phyloP scores from a whole-genome alignment of 2,113 vertebrate genomes.

The Thomomys bottae region DNA sequence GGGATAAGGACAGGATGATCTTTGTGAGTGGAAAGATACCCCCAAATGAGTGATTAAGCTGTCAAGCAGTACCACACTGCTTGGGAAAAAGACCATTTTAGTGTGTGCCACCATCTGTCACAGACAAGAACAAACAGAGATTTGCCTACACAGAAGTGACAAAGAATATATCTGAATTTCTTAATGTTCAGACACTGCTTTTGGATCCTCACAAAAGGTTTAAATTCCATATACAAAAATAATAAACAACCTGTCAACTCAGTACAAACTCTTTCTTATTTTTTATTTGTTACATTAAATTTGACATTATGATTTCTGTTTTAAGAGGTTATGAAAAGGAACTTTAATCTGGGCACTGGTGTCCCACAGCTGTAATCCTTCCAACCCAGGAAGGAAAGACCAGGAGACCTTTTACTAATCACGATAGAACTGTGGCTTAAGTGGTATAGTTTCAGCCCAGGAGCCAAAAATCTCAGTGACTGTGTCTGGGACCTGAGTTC shows the following conservation, averaged over 20 bases:
- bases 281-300: constrained; percentile 56
- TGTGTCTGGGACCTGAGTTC: too few relatives aligned
- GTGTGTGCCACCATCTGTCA: background rate
- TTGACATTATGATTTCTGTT: constrained; percentile 56
- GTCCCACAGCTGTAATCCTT: too few relatives aligned
- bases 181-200: constrained; percentile 12
- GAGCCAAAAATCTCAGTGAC: too few relatives aligned
- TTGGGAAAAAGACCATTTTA: constrained; percentile 18
- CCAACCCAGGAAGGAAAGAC: too few relatives aligned
- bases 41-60: background rate
- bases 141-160: constrained; percentile 38
- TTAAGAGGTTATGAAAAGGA: constrained; percentile 45
- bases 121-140: constrained; percentile 12
- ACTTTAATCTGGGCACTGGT: background rate
- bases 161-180: constrained; percentile 29
- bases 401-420: too few relatives aligned
- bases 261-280: constrained; percentile 43
- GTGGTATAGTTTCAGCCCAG: too few relatives aligned
- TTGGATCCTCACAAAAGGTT: constrained; percentile 19
- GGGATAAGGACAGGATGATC: background rate
- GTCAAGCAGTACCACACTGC: background rate
- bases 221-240: constrained; percentile 41
- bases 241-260: constrained; percentile 72
- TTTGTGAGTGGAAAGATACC: background rate
- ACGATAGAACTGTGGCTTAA: too few relatives aligned